Percentiles rank a stretch among this genome's conserved stretches.
Evolutionary conservation across 2,888 invertebrate species (phyloP).

Genomic region (Eupithecia dodoneata): DNA sequence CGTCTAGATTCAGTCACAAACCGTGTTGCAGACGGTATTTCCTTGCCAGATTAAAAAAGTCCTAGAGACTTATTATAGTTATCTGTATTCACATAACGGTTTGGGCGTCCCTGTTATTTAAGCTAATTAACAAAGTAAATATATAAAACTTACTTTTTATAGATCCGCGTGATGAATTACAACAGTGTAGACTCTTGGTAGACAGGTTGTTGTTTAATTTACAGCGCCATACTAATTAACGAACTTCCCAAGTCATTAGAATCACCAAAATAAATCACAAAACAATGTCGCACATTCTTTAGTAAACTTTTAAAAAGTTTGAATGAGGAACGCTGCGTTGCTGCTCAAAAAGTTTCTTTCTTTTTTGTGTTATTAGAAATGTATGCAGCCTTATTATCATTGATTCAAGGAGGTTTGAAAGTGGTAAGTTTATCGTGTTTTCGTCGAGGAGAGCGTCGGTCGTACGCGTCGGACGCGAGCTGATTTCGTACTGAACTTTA

Average conservation of each 20-base stretch:
- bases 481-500: conserved; percentile 54
- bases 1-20: not conserved
- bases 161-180: not conserved
- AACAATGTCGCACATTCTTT: conserved; percentile 10
- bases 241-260: not conserved
- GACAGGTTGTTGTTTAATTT: not conserved
- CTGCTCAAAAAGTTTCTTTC: not conserved
- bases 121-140: not conserved
- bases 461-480: conserved; percentile 57
- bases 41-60: not conserved
- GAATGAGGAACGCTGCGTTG: conserved; percentile 24
- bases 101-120: not conserved
- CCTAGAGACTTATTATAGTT: not conserved
- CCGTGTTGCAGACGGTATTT: not conserved
- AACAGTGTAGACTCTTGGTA: not conserved
- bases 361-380: not conserved
- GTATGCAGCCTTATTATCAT: not conserved
- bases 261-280: conserved; percentile 22
- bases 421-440: conserved; percentile 50
- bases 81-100: not conserved
- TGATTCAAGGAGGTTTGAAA: conserved; percentile 30
- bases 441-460: conserved; percentile 41
- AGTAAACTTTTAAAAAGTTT: conserved; percentile 24
- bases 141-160: not conserved
- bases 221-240: not conserved